phyloP scores from a whole-genome alignment of 2,113 vertebrate genomes.

The Sinocyclocheilus anophthalmus region DNA sequence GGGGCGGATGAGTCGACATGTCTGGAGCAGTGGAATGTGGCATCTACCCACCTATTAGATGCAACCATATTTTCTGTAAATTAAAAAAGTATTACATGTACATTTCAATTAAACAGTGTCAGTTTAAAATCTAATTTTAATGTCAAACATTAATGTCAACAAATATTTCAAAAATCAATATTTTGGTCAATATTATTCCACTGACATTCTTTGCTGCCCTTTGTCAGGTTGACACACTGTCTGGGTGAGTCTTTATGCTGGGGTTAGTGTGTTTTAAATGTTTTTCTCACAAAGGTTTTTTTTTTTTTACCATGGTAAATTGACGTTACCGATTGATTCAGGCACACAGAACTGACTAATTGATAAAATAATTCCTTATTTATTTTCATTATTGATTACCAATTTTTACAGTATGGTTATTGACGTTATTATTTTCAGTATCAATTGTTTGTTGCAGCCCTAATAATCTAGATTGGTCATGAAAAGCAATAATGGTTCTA shows the following conservation, averaged over 20 bases:
- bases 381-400: not conserved
- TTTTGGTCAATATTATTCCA: too few species aligned
- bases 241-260: not conserved
- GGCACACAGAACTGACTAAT: not conserved
- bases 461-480: not conserved
- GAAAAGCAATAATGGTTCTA: not conserved
- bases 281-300: not conserved
- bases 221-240: too few species aligned
- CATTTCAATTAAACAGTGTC: too few species aligned
- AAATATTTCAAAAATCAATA: too few species aligned
- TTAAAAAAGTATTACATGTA: too few species aligned
- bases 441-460: not conserved
- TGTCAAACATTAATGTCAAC: too few species aligned
- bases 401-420: not conserved
- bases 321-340: not conserved
- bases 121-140: too few species aligned
- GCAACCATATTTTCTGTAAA: too few species aligned
- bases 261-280: not conserved
- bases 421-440: constrained; percentile 1
- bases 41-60: too few species aligned
- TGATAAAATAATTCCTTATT: not conserved
- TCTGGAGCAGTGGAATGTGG: too few species aligned
- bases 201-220: too few species aligned
- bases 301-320: not conserved
- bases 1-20: too few species aligned